These are phyloP conservation scores for Yoshiicerus persimilis DNA, from an alignment of 1,140 invertebrate species.

Conservation along the genomic window DNA sequence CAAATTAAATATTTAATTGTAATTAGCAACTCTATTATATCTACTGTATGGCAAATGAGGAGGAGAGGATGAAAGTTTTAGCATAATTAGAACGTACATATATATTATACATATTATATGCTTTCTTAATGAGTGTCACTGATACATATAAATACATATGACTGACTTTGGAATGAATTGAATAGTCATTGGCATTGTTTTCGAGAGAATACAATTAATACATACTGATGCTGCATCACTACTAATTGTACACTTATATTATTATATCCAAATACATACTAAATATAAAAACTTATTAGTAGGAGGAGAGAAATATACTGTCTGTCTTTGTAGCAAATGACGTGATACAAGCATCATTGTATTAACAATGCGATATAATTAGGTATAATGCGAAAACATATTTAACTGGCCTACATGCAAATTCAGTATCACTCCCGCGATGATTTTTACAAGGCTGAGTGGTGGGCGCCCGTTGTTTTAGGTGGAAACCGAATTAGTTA, in stretches of 20 bases:
- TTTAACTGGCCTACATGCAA: background rate
- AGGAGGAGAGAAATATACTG: constrained; percentile 16
- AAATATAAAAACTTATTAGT: background rate
- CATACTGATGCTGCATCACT: background rate
- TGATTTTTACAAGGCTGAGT: background rate
- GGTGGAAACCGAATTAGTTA: no score
- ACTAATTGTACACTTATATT: background rate
- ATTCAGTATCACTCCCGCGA: background rate
- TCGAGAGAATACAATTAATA: background rate
- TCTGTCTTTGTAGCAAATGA: constrained; percentile 1
- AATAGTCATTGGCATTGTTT: constrained; percentile 17
- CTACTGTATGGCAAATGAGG: background rate
- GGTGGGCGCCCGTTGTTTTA: no score
- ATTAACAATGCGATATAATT: background rate
- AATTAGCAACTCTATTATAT: background rate
- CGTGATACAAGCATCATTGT: background rate
- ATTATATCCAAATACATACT: background rate
- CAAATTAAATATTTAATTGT: background rate
- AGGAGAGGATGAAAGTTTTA: background rate
- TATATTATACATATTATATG: background rate
- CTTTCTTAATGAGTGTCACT: background rate
- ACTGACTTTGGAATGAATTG: background rate
- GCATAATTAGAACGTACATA: background rate
- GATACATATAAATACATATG: background rate
- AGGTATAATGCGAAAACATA: background rate